Percentiles rank a stretch among this genome's conserved stretches.
phyloP scores from a whole-genome alignment of 64 coral and sea anemone genomes.

The Hydrozoanthus tunicans region DNA sequence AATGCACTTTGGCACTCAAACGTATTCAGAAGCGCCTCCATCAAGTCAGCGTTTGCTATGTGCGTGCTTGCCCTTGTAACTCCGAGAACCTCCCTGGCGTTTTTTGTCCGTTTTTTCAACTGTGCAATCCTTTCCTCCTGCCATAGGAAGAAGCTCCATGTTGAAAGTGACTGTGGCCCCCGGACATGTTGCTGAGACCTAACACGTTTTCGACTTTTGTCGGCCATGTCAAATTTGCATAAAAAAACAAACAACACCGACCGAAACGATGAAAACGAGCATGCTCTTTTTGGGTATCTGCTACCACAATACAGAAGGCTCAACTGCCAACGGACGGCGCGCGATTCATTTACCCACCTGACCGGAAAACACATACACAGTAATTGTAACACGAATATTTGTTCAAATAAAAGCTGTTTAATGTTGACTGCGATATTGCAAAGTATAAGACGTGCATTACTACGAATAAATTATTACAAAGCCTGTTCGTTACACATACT shows the following conservation, averaged over 20 bases:
- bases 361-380: slow-evolving; percentile 14
- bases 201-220: no score
- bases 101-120: slow-evolving; percentile 29
- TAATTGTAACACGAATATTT: slow-evolving; percentile 20
- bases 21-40: no score
- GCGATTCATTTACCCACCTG: not conserved
- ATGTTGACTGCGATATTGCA: not conserved
- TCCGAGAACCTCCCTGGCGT: not conserved
- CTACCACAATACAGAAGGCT: slow-evolving; percentile 20
- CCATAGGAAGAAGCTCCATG: not conserved
- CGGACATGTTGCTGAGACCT: not conserved
- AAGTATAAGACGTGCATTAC: not conserved
- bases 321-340: not conserved
- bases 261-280: slow-evolving; percentile 17
- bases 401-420: not conserved
- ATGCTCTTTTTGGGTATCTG: slow-evolving; percentile 42
- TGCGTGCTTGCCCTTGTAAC: no score
- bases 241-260: slow-evolving; percentile 20
- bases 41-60: no score
- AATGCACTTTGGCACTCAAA: no score
- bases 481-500: slow-evolving; percentile 10
- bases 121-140: not conserved
- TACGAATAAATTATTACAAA: not conserved
- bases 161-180: slow-evolving; percentile 1
- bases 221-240: no score